Percentiles rank a stretch among this genome's conserved stretches.
These are phyloP conservation scores for Drosophila rufa DNA, from an alignment of 1,140 invertebrate genomes.

Conservation along the genomic window DNA sequence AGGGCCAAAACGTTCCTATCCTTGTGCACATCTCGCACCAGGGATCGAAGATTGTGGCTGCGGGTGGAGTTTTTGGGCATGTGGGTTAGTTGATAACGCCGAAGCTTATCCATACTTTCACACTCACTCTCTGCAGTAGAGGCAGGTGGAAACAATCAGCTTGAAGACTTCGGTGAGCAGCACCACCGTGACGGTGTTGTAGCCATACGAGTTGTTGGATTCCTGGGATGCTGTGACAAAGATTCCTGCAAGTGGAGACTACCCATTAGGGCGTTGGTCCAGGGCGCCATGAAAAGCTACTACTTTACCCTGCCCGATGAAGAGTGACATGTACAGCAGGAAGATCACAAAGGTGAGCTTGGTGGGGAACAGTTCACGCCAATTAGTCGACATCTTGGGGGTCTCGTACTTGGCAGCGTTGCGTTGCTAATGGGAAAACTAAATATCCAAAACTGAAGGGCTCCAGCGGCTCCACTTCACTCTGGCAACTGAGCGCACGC, in stretches of 20 bases:
- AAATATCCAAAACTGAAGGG: not conserved
- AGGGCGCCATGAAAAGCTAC: not conserved
- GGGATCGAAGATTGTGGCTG: slow-evolving; percentile 84
- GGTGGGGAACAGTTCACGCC: slow-evolving; percentile 92
- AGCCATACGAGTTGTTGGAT: slow-evolving; percentile 92
- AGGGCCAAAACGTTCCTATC: slow-evolving; percentile 90
- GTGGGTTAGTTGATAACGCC: slow-evolving; percentile 69
- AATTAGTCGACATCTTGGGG: slow-evolving; percentile 85
- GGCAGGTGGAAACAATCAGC: slow-evolving; percentile 89
- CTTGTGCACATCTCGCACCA: slow-evolving; percentile 87
- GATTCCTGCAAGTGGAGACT: slow-evolving; percentile 88
- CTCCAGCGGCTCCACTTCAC: slow-evolving; percentile 8
- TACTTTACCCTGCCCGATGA: slow-evolving; percentile 91
- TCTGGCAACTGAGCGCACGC: slow-evolving; percentile 6
- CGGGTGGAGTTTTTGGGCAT: slow-evolving; percentile 52
- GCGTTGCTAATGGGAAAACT: slow-evolving; percentile 22
- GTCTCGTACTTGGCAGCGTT: slow-evolving; percentile 34
- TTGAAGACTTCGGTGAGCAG: slow-evolving; percentile 95
- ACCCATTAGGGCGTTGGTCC: slow-evolving; percentile 13
- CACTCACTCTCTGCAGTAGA: slow-evolving; percentile 91
- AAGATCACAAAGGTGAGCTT: slow-evolving; percentile 92
- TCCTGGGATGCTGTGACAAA: slow-evolving; percentile 95
- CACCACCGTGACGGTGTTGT: slow-evolving; percentile 95
- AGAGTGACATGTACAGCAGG: slow-evolving; percentile 92
- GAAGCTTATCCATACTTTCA: not conserved